A percentile compares a stretch with the other conserved stretches of the same genome.
Conservation (phyloP, 2,113 vertebrate species). For the Apteryx mantelli region DNA sequence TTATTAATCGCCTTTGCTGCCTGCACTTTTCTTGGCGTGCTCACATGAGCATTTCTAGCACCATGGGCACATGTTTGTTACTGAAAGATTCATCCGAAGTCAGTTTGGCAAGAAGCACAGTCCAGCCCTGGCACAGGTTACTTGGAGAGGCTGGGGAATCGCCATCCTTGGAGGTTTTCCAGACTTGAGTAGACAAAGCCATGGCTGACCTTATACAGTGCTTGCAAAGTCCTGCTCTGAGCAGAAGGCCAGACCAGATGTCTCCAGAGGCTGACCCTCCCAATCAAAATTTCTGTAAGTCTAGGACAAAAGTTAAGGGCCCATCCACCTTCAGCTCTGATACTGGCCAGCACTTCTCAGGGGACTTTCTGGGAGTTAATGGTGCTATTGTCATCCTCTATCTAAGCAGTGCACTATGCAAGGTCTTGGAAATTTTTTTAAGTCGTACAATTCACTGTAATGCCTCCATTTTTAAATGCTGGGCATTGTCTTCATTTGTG, state of each 20-base stretch:
- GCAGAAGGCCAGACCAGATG: background rate
- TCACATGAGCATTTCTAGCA: background rate
- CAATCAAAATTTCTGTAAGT: rapidly evolving
- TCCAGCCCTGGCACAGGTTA: background rate
- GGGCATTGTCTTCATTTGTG: background rate
- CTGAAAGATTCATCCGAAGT: background rate
- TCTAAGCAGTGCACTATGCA: background rate
- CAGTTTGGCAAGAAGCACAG: background rate
- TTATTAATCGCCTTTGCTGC: background rate
- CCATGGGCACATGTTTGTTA: background rate
- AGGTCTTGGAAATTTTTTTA: background rate
- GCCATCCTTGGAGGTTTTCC: background rate
- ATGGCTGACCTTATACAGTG: background rate
- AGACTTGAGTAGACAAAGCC: background rate
- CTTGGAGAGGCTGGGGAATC: background rate
- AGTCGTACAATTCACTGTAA: background rate
- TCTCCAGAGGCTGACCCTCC: background rate
- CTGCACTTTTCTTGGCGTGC: background rate
- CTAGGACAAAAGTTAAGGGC: background rate
- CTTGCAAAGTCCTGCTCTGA: background rate
- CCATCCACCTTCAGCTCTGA: background rate
- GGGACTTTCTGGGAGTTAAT: background rate
- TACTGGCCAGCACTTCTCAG: background rate
- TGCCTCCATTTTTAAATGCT: rapidly evolving
- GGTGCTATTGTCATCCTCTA: background rate